These are phyloP conservation scores for Vanessa cardui DNA, from an alignment of 2,888 invertebrate species.

Conservation along the genomic window DNA sequence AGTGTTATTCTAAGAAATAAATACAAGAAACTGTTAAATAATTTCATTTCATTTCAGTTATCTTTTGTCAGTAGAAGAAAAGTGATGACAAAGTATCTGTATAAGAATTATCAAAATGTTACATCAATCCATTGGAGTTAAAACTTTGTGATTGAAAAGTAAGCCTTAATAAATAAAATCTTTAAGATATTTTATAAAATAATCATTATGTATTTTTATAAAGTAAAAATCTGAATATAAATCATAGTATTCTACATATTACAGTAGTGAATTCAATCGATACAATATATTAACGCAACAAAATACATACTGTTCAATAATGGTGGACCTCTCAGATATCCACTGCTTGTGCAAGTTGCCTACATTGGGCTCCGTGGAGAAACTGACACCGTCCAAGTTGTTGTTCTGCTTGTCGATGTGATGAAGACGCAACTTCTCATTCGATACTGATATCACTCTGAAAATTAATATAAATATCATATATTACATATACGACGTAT, in stretches of 20 bases:
- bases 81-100: too few relatives aligned
- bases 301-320: constrained; percentile 81
- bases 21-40: too few relatives aligned
- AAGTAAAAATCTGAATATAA: too few relatives aligned
- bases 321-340: constrained; percentile 76
- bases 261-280: too few relatives aligned
- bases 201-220: too few relatives aligned
- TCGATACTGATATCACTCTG: constrained; percentile 85
- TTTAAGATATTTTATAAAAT: too few relatives aligned
- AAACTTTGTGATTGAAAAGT: too few relatives aligned
- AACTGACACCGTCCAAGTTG: constrained; percentile 57
- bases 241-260: neutral
- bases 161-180: too few relatives aligned
- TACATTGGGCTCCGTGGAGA: constrained; percentile 68
- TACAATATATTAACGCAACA: neutral
- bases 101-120: too few relatives aligned
- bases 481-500: neutral
- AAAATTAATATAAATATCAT: neutral
- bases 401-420: constrained; percentile 66
- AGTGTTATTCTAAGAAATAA: neutral
- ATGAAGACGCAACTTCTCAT: constrained; percentile 75
- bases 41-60: too few relatives aligned
- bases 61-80: too few relatives aligned
- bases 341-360: constrained; percentile 76
- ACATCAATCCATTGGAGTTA: too few relatives aligned